Percentiles rank a stretch among this genome's conserved stretches.
Evolutionary conservation across 2,797 vertebrate genomes (phyloP).

Genomic region (Rhinophrynus dorsalis): DNA sequence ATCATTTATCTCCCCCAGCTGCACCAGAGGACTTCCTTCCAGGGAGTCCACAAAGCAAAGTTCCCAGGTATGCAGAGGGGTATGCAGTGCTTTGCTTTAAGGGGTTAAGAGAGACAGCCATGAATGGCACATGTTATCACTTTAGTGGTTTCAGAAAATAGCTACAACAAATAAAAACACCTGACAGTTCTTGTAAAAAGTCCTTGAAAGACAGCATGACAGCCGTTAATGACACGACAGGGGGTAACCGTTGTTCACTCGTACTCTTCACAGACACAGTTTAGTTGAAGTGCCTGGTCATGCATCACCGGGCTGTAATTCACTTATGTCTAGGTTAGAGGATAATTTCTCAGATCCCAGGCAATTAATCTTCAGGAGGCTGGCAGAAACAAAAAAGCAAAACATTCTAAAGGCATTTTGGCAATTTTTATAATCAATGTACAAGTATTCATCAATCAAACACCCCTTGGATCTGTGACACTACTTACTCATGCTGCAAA

Average conservation of each 20-base stretch:
- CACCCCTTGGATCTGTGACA: background rate
- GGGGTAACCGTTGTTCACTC: background rate
- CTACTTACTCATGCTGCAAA: background rate
- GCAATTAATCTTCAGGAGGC: constrained; percentile 15
- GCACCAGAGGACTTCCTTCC: no score
- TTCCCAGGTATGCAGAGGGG: no score
- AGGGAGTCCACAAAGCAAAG: no score
- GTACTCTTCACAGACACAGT: background rate
- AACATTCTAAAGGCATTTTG: constrained; percentile 12
- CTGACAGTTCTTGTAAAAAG: background rate
- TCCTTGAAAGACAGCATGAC: background rate
- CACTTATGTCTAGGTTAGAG: constrained; percentile 1
- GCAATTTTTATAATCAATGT: background rate
- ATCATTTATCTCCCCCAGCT: no score
- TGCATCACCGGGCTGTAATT: background rate
- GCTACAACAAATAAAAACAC: background rate
- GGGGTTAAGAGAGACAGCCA: no score
- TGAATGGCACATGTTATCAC: no score
- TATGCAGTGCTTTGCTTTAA: no score
- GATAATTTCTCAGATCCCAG: background rate
- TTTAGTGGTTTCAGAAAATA: no score
- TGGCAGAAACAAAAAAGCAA: constrained; percentile 14
- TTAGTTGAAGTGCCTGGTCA: background rate
- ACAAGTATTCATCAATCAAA: constrained; percentile 11
- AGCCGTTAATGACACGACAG: background rate